These are phyloP conservation scores for Crypturellus tataupa DNA, from an alignment of 2,797 vertebrate species.

Conservation along the genomic window DNA sequence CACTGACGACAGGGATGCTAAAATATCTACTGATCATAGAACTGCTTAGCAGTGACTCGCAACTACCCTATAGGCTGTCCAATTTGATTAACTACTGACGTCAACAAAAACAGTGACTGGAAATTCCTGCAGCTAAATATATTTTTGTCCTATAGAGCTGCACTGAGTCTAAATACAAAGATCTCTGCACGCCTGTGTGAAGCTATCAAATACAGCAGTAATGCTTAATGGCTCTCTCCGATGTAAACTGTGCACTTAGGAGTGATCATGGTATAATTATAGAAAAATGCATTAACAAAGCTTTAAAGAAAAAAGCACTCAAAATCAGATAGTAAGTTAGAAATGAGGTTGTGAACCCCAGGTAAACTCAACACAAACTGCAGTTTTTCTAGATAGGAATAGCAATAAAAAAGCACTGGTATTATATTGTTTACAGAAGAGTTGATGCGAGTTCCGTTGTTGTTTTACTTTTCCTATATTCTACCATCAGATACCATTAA, in stretches of 20 bases:
- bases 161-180: constrained; percentile 55
- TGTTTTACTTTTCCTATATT: not conserved
- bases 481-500: constrained; percentile 45
- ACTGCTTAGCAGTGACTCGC: not conserved
- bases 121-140: constrained; percentile 47
- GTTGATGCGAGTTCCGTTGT: not conserved
- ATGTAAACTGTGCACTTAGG: constrained; percentile 67
- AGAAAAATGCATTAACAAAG: constrained; percentile 73
- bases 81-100: constrained; percentile 43
- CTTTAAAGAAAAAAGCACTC: constrained; percentile 56
- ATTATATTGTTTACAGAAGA: not conserved
- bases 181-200: constrained; percentile 25
- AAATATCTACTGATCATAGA: not conserved
- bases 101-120: constrained; percentile 52
- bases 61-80: not conserved
- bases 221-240: constrained; percentile 55
- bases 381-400: constrained; percentile 30
- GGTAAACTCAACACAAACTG: constrained; percentile 58
- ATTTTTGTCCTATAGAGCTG: constrained; percentile 47
- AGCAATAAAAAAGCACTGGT: not conserved
- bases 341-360: constrained; percentile 62
- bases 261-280: constrained; percentile 65
- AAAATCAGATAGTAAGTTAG: constrained; percentile 59
- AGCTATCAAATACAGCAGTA: constrained; percentile 49
- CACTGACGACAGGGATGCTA: not conserved